Percentiles rank a stretch among this genome's conserved stretches.
Conservation (phyloP, 2,797 vertebrate species). For the Sebastiscus tertius region DNA sequence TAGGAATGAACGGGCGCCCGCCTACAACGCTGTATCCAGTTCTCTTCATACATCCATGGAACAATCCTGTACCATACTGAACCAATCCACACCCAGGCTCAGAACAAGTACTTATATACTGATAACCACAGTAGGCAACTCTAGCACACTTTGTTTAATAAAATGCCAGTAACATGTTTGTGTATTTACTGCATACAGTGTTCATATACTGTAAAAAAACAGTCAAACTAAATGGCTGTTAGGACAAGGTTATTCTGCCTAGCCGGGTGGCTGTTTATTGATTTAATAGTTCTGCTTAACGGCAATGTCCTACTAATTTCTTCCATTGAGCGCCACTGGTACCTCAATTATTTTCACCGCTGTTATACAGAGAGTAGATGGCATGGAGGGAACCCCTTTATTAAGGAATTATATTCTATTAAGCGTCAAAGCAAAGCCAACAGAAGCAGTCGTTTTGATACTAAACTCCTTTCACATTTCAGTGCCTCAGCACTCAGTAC, state of each 20-base stretch:
- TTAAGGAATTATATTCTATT: neutral
- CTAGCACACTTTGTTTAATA: neutral
- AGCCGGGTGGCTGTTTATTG: slow-evolving; percentile 21
- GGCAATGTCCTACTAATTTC: slow-evolving; percentile 23
- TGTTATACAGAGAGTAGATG: neutral
- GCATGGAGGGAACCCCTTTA: neutral
- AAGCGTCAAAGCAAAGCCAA: neutral
- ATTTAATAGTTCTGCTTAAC: slow-evolving; percentile 47
- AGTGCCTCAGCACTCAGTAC: neutral
- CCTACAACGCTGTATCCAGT: too few relatives aligned
- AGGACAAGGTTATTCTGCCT: slow-evolving; percentile 11
- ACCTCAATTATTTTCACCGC: slow-evolving; percentile 17
- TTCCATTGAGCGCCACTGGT: slow-evolving; percentile 45
- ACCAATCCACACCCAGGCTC: neutral
- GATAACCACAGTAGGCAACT: neutral
- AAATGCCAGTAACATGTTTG: neutral
- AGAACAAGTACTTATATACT: neutral
- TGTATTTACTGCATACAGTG: neutral
- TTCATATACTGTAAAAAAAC: neutral
- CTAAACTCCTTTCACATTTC: neutral
- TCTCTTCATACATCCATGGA: too few relatives aligned
- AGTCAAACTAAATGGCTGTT: slow-evolving; percentile 21
- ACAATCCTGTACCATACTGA: too few relatives aligned
- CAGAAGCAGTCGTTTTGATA: neutral
- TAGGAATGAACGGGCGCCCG: too few relatives aligned